These are phyloP conservation scores for Epizoanthus fatuus DNA, from an alignment of 92 coral and sea anemone genomes.

Conservation along the genomic window DNA sequence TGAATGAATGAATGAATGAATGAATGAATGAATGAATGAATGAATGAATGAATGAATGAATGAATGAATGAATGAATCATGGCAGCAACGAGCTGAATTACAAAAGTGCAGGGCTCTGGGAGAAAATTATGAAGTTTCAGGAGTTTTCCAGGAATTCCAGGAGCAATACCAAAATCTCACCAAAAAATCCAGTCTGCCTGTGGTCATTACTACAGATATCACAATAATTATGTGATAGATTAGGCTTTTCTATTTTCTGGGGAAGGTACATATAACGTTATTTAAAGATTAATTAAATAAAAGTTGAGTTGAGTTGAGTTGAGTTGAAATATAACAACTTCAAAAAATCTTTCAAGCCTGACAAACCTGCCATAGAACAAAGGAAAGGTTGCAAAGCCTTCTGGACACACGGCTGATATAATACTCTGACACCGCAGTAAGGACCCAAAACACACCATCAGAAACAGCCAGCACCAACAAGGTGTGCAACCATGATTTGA, in stretches of 20 bases:
- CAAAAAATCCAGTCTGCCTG: too few relatives aligned
- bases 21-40: too few relatives aligned
- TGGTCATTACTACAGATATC: too few relatives aligned
- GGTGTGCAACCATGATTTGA: constrained; percentile 67
- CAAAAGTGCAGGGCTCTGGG: too few relatives aligned
- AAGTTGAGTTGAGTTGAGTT: neutral
- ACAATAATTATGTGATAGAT: too few relatives aligned
- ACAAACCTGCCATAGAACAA: constrained; percentile 96
- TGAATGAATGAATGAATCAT: too few relatives aligned
- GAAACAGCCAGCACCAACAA: constrained; percentile 53
- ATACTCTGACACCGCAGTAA: constrained; percentile 58
- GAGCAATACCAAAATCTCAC: too few relatives aligned
- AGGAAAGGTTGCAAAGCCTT: constrained; percentile 90
- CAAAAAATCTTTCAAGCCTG: neutral
- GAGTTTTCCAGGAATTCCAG: too few relatives aligned
- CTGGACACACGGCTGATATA: constrained; percentile 90
- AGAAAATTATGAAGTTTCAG: too few relatives aligned
- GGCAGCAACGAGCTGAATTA: too few relatives aligned
- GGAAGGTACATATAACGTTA: neutral
- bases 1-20: too few relatives aligned
- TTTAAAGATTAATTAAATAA: neutral
- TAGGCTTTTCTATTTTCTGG: neutral
- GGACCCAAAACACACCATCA: constrained; percentile 72
- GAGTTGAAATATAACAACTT: neutral
- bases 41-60: too few relatives aligned